Conservation (phyloP, 2,797 vertebrate species). For the Syndactyla subalaris region DNA sequence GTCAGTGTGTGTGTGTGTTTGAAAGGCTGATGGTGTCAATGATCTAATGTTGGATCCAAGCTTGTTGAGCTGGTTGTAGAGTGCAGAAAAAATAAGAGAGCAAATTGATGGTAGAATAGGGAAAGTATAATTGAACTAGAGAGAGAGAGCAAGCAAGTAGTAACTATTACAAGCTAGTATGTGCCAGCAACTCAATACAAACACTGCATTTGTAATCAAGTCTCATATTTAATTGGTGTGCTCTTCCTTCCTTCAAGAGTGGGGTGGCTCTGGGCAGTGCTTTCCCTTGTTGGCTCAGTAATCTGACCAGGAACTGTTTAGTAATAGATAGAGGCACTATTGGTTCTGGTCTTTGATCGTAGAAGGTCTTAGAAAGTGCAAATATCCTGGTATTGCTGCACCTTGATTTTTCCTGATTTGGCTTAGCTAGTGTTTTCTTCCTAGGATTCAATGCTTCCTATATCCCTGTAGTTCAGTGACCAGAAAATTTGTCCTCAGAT, state of each 20-base stretch:
- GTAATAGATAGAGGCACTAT: background rate
- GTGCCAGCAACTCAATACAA: background rate
- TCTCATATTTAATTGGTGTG: background rate
- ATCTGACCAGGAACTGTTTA: background rate
- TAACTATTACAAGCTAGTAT: background rate
- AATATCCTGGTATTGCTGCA: background rate
- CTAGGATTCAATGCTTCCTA: background rate
- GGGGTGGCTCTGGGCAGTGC: background rate
- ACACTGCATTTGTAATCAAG: rapidly evolving
- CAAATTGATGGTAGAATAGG: background rate
- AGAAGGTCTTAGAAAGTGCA: background rate
- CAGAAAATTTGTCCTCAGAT: background rate
- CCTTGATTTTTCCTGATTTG: background rate
- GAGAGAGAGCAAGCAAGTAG: background rate
- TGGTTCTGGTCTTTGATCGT: background rate
- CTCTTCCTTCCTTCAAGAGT: background rate
- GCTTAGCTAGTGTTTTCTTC: background rate
- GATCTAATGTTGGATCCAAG: background rate
- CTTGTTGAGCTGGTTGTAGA: background rate
- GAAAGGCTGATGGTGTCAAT: background rate
- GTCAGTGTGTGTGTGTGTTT: background rate
- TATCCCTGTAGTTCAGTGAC: background rate
- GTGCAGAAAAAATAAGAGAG: background rate
- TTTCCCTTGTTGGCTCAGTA: background rate
- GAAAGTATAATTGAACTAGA: background rate